Percentiles rank a stretch among this genome's conserved stretches.
Conservation (phyloP, 2,113 vertebrate species). For the Pelusios castaneus region DNA sequence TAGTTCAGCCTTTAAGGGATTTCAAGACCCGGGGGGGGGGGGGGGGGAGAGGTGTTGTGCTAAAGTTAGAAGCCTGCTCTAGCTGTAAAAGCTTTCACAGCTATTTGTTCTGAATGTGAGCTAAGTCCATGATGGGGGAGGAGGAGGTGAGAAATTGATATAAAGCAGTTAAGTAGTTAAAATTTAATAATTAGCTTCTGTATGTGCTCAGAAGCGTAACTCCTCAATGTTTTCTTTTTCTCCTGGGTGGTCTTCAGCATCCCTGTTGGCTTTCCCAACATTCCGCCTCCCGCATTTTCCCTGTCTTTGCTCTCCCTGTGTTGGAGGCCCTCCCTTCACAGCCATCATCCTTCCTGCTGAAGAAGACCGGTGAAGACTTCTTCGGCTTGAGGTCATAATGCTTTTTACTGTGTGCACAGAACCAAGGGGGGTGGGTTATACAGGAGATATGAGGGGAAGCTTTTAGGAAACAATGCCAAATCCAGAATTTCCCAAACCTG, state of each 20-base stretch:
- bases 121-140: neutral
- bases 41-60: conserved; percentile 28
- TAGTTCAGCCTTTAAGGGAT: conserved; percentile 42
- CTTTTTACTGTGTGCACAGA: conserved; percentile 17
- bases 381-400: conserved; percentile 5
- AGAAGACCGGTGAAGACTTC: neutral
- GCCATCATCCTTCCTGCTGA: neutral
- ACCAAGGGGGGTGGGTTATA: neutral
- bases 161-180: conserved; percentile 45
- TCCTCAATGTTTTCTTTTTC: conserved; percentile 48
- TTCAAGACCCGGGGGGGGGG: conserved; percentile 34
- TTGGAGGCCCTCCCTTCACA: conserved; percentile 9
- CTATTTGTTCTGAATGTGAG: conserved; percentile 16
- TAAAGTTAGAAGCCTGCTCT: conserved; percentile 53
- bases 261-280: neutral
- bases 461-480: neutral
- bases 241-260: conserved; percentile 51
- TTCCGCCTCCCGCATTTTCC: neutral
- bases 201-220: conserved; percentile 28
- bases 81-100: conserved; percentile 40
- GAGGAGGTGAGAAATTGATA: neutral
- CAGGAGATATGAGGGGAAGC: neutral
- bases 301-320: neutral
- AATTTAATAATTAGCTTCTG: conserved; percentile 58
- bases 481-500: neutral